phyloP scores from a whole-genome alignment of 2,113 vertebrate genomes.

The Syngnathoides biaculeatus region DNA sequence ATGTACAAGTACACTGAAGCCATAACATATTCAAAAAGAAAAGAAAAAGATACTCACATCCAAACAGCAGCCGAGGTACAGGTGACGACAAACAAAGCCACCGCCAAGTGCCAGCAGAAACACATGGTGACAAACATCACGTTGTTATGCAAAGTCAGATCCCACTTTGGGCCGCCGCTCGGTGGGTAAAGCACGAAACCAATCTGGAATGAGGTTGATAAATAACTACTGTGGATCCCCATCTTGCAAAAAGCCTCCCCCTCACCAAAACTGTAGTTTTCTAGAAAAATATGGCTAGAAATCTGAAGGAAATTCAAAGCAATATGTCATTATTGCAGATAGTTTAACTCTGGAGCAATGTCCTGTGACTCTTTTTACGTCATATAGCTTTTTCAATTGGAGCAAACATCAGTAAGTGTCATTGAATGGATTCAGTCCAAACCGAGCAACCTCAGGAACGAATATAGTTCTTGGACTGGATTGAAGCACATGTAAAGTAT shows the following conservation, averaged over 20 bases:
- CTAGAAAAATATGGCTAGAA: too few species aligned
- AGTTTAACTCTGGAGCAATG: background rate
- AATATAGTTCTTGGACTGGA: background rate
- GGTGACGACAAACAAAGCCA: conserved; percentile 66
- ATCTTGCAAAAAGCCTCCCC: too few species aligned
- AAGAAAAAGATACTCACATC: conserved; percentile 73
- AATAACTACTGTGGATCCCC: background rate
- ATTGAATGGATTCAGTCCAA: background rate
- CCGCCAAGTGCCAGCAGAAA: conserved; percentile 91
- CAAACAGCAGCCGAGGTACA: conserved; percentile 66
- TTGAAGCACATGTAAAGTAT: background rate
- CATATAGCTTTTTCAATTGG: too few species aligned
- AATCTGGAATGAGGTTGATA: conserved; percentile 71
- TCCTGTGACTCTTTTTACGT: background rate
- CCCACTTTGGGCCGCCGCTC: conserved; percentile 79
- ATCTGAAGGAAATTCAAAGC: too few species aligned
- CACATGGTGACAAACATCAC: conserved; percentile 96
- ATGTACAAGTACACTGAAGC: too few species aligned
- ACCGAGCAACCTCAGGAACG: background rate
- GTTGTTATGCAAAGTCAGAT: conserved; percentile 74
- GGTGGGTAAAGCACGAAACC: conserved; percentile 87
- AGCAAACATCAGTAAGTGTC: background rate
- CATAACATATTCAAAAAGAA: too few species aligned
- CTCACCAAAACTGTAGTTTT: too few species aligned
- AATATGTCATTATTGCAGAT: background rate